These are phyloP conservation scores for Urocitellus parryii DNA, from an alignment of 2,113 vertebrate species.

Conservation along the genomic window DNA sequence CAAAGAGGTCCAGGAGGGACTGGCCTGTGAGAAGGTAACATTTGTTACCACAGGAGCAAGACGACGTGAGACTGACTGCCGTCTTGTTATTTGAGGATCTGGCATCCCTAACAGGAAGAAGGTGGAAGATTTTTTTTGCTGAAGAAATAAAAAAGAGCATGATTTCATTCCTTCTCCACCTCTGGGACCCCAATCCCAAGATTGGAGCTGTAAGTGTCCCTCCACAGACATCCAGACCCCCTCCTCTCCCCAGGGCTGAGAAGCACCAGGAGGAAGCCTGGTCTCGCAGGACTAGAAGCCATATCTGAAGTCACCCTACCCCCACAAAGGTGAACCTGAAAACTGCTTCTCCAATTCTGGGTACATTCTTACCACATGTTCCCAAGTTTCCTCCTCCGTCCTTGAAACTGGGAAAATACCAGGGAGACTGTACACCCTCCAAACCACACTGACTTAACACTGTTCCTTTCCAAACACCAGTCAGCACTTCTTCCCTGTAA, in stretches of 20 bases:
- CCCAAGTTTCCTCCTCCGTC: not conserved
- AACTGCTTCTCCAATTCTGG: not conserved
- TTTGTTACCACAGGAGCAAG: constrained; percentile 78
- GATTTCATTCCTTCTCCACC: constrained; percentile 81
- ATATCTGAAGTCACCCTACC: not conserved
- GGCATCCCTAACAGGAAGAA: constrained; percentile 78
- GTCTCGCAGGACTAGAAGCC: not conserved
- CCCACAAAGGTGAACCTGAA: not conserved
- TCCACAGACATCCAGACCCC: not conserved
- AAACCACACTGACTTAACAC: not conserved
- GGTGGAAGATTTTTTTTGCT: constrained; percentile 78
- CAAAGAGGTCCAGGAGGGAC: accelerated
- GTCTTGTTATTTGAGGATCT: constrained; percentile 77
- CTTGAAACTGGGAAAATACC: not conserved
- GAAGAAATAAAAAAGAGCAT: constrained; percentile 83
- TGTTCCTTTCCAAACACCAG: not conserved
- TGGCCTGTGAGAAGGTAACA: not conserved
- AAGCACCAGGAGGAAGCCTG: not conserved
- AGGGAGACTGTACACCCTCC: not conserved
- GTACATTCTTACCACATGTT: not conserved
- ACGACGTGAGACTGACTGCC: constrained; percentile 80
- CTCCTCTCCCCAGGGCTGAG: accelerated
- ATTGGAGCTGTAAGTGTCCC: constrained; percentile 73
- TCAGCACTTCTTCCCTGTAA: not conserved
- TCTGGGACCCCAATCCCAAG: constrained; percentile 82